Base-by-base conservation (phyloP, 2,888 invertebrate species). In the Gastrophysa polygoni region DNA sequence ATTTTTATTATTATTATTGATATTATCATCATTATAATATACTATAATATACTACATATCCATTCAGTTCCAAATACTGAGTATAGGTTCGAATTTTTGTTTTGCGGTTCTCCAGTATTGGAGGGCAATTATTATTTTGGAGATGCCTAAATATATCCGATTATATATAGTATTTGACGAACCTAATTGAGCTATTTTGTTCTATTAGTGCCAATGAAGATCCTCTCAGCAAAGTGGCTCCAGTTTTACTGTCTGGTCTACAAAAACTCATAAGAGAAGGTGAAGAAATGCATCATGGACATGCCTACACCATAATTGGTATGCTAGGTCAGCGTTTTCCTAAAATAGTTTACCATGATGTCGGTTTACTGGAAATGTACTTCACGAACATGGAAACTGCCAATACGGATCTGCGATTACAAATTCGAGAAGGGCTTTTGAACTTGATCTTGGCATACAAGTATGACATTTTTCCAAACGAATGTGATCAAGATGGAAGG, bases 241-340 rank as follows among this genome's bases (percentile, higher is more conserved):
- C 86, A n/a, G 87, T 92, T n/a, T 85, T 92, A 68, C 83, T 91
- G 20, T 86, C 87, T 63, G 92, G 92, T 1, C 83, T 93, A 75
- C 82, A 90, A 64, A 92, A 92, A 79, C 80, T 92, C 8, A 86
- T 91, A 51, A 80, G 83, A 55, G 90, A 91, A 47, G 88, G 87
- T 29, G 86, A 89, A 64, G 81, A 82, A 0, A 84, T 86, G 74
- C 85, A 88, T 78, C 85, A 87, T 79, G 83, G 88, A 63, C 87
- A 91, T 80, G 91, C 91, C 0, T 93, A 91, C 76, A 86, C 88
- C 68, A 88, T 92, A 59, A 85, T 93, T 69, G 93, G 93, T 73
- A 85, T 86, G 79, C 81, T 90, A 16, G 87, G 86, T 0, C 86
- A 85, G 71, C 84, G 86, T 71, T 83, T 87, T 64, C 85, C 88